Conservation (phyloP, 37 sponge, comb jelly and placozoan species). For the Ephydatia muelleri region DNA sequence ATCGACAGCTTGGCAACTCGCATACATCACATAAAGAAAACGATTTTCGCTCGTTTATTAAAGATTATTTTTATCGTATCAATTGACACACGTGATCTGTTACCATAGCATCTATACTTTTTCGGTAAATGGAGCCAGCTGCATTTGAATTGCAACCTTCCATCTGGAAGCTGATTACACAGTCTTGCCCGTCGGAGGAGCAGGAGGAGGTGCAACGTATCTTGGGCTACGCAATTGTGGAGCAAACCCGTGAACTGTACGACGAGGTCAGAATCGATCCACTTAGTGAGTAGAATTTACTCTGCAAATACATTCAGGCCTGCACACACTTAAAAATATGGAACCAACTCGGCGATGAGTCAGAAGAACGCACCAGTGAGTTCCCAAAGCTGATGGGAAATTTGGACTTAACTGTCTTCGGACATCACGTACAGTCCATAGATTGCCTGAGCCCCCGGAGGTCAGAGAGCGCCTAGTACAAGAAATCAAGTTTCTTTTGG, state of each 20-base stretch:
- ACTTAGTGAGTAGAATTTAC: not conserved
- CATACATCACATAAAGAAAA: too few relatives aligned
- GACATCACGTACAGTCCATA: not conserved
- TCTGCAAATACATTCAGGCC: conserved; percentile 35
- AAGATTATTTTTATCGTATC: too few relatives aligned
- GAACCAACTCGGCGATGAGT: conserved; percentile 38
- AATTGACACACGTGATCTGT: not conserved
- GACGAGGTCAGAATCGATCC: conserved; percentile 46
- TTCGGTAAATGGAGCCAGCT: not conserved
- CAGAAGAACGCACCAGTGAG: not conserved
- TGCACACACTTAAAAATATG: conserved; percentile 55
- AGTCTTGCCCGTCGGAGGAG: conserved; percentile 46
- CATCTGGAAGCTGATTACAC: conserved; percentile 32
- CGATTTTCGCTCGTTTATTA: too few relatives aligned
- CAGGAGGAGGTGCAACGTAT: conserved; percentile 52
- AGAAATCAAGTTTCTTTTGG: conserved; percentile 67
- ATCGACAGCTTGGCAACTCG: too few relatives aligned
- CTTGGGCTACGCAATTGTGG: conserved; percentile 65
- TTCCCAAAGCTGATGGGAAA: not conserved
- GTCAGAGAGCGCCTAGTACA: conserved; percentile 64
- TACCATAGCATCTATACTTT: not conserved
- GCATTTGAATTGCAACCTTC: conserved; percentile 48
- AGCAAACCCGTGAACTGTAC: conserved; percentile 61
- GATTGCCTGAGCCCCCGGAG: conserved; percentile 63
- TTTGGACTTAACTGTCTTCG: not conserved